A percentile compares a stretch with the other conserved stretches of the same genome.
phyloP scores from a whole-genome alignment of 2,888 invertebrate genomes.

The Phaedon cochleariae region DNA sequence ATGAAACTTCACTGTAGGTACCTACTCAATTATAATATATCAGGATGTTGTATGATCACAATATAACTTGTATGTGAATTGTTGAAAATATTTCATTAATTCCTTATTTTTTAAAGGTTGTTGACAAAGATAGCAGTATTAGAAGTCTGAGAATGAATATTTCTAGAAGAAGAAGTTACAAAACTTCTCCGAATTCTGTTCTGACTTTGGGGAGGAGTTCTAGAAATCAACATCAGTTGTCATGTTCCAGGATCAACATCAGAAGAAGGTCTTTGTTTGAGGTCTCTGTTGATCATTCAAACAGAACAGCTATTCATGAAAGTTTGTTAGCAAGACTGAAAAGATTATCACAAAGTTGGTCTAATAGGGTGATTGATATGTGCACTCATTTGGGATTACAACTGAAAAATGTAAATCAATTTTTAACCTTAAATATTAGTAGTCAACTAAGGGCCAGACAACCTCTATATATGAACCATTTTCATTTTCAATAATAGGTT shows the following conservation, averaged over 20 bases:
- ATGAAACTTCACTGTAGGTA: too few relatives aligned
- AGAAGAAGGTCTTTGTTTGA: slow-evolving; percentile 30
- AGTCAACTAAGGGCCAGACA: too few relatives aligned
- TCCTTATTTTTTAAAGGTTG: slow-evolving; percentile 28
- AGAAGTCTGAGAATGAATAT: slow-evolving; percentile 27
- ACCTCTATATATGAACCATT: too few relatives aligned
- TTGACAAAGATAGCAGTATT: slow-evolving; percentile 36
- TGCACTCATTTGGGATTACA: slow-evolving; percentile 50
- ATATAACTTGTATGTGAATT: too few relatives aligned
- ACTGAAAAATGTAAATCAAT: slow-evolving; percentile 50
- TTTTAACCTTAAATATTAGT: not conserved
- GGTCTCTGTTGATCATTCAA: not conserved
- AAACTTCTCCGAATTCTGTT: slow-evolving; percentile 31
- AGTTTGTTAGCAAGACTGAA: slow-evolving; percentile 46
- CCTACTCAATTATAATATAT: too few relatives aligned
- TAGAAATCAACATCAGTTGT: slow-evolving; percentile 27
- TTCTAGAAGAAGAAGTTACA: slow-evolving; percentile 32
- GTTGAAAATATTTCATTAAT: too few relatives aligned
- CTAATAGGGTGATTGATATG: slow-evolving; percentile 46
- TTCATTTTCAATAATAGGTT: too few relatives aligned
- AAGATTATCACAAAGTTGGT: slow-evolving; percentile 47
- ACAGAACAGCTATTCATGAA: too few relatives aligned
- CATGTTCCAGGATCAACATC: slow-evolving; percentile 30
- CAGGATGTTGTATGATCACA: too few relatives aligned
- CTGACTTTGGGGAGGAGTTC: slow-evolving; percentile 12